A percentile compares a stretch with the other conserved stretches of the same genome.
Evolutionary conservation across 1,140 invertebrate species (phyloP).

Genomic region (Meloidogyne hapla): DNA sequence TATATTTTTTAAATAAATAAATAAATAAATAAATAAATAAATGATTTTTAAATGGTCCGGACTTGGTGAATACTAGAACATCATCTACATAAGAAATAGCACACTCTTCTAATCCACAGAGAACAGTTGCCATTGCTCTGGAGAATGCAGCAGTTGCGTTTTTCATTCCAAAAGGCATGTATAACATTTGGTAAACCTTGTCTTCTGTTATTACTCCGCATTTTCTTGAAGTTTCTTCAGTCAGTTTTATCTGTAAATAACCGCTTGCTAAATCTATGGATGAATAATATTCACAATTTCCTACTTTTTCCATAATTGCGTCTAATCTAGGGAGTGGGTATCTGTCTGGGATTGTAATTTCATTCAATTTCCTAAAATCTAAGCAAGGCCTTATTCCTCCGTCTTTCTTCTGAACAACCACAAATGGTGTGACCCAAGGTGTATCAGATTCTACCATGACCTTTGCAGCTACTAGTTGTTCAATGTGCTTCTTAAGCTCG

Average conservation of each 20-base stretch:
- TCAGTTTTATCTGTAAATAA: slow-evolving; percentile 12
- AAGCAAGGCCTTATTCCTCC: slow-evolving; percentile 1
- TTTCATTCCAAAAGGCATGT: slow-evolving; percentile 21
- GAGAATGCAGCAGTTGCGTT: slow-evolving; percentile 10
- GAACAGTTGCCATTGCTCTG: not conserved
- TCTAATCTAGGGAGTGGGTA: slow-evolving; percentile 19
- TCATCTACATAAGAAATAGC: slow-evolving; percentile 12
- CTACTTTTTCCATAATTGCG: slow-evolving; percentile 7
- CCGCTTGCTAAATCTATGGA: not conserved
- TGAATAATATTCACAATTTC: not conserved
- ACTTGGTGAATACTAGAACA: slow-evolving; percentile 11
- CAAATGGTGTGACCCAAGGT: slow-evolving; percentile 12
- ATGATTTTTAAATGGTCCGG: slow-evolving; percentile 12
- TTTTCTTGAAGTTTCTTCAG: not conserved
- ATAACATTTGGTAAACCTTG: not conserved
- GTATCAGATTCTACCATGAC: slow-evolving; percentile 24
- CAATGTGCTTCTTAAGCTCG: slow-evolving; percentile 15
- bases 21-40: no score
- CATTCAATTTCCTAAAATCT: slow-evolving; percentile 19
- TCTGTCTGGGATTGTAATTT: not conserved
- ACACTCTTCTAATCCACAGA: slow-evolving; percentile 12
- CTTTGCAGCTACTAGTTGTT: not conserved
- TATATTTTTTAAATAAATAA: no score
- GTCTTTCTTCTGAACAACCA: slow-evolving; percentile 19
- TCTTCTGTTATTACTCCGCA: slow-evolving; percentile 18